Evolutionary conservation across 2,888 invertebrate species (phyloP).

Genomic region (Craniophora ligustri): DNA sequence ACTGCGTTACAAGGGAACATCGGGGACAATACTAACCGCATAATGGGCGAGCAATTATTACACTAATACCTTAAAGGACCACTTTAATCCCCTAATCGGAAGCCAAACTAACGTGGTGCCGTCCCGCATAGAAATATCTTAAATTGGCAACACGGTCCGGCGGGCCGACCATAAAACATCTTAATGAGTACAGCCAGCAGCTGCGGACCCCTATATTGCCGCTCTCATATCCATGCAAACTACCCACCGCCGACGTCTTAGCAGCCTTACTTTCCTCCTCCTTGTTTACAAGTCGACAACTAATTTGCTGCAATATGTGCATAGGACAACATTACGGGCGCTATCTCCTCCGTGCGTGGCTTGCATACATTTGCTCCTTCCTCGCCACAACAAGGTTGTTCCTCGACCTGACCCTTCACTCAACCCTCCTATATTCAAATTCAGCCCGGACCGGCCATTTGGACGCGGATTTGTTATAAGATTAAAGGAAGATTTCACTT

Average conservation of each 20-base stretch:
- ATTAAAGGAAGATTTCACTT: slow-evolving; percentile 90
- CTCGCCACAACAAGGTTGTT: slow-evolving; percentile 74
- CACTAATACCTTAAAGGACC: slow-evolving; percentile 86
- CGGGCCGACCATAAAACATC: slow-evolving; percentile 88
- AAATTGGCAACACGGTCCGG: slow-evolving; percentile 88
- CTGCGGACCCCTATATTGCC: slow-evolving; percentile 87
- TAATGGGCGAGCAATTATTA: slow-evolving; percentile 86
- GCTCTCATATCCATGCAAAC: slow-evolving; percentile 89
- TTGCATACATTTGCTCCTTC: slow-evolving; percentile 86
- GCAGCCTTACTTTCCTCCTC: slow-evolving; percentile 84
- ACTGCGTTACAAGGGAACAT: slow-evolving; percentile 58
- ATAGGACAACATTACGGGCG: slow-evolving; percentile 87
- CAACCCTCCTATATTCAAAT: slow-evolving; percentile 87
- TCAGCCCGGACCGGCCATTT: slow-evolving; percentile 86
- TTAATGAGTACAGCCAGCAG: slow-evolving; percentile 89
- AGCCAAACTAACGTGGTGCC: slow-evolving; percentile 87
- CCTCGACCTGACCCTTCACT: slow-evolving; percentile 80
- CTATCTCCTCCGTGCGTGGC: slow-evolving; percentile 87
- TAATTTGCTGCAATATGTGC: slow-evolving; percentile 90
- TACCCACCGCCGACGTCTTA: slow-evolving; percentile 85
- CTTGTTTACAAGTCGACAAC: slow-evolving; percentile 88
- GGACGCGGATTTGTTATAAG: slow-evolving; percentile 89
- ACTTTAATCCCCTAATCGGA: slow-evolving; percentile 88
- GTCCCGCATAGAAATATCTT: slow-evolving; percentile 89
- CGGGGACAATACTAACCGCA: slow-evolving; percentile 77